Base-by-base conservation (phyloP, 1,140 invertebrate species). In the Dreissena polymorpha region DNA sequence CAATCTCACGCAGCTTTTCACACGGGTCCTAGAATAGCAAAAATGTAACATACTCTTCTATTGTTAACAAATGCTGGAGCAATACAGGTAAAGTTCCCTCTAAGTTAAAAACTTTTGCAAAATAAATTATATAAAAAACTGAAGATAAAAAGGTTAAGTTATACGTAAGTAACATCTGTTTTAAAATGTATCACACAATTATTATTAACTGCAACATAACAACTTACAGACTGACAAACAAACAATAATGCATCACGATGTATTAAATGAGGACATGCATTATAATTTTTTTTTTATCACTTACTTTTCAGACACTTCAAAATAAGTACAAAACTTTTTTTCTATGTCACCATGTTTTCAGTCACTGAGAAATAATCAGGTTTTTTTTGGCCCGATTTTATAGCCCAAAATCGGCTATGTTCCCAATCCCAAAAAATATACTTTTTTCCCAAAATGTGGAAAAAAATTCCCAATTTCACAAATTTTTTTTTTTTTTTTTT, bases 1-100 rank as follows among this genome's bases (percentile, higher is more conserved):
- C 67, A 49, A 79, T 79, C 53, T 79, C 77, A 16, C 77, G 51
- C 21, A 79, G 53, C 51, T 71, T 71, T 7, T 79, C 68, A 57
- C 51, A 70, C 63, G 77, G 77, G 69, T 79, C 53, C 77, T 79
- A 51, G 12, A 75, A 63, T 10, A 55, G 55, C 29, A 49, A 55
- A 1, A 39, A 70, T 70, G 0, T 53, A n/a, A 55, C 50, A 53
- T 16, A 55, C 23, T 5, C 25, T 55, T 57, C 23, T 23, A 27
- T 27, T 16, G 16, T 25, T 68, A 5, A 39, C 23, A 68, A 25
- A 16, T 68, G 25, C 18, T 21, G 18, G 14, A 3, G 2, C 2
- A 16, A 25, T 16, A 25, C 18, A 68, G 8, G 23, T 21, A n/a
- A 5, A 5, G 1, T 68, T 68, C 1, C 67, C 18, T 25, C 67